Base-by-base conservation (phyloP, 2,888 invertebrate genomes). In the Adela reaumurella region DNA sequence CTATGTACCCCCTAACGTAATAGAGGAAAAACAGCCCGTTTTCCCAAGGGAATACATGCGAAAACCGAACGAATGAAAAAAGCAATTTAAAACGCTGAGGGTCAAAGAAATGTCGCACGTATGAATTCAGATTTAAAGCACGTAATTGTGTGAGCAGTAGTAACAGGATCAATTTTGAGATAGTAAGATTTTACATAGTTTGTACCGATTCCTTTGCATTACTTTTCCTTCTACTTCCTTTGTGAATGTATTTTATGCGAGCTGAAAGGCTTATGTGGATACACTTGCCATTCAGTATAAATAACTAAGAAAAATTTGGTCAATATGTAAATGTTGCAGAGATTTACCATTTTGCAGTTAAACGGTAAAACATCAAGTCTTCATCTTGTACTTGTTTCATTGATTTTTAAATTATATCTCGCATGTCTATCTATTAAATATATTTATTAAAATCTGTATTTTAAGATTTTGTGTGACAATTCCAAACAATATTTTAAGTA, bases 171-270 rank as follows among this genome's bases (percentile, higher is more conserved):
- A 76, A 77, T 78, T 77, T 76, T 65, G 68, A 67, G 78, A 78
- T 74, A 76, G 74, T 68, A 35, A 35, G 35, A 14, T 35, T 35
- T 35, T 35, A 35, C 35, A 35, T 35, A 67, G 66, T 73, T 70
- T 62, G 68, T 70, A 70, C 72, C 68, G 77, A 77, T 76, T 78
- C 74, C 73, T 74, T 72, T 67, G 70, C 76, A 70, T 74, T 77
- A 77, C 76, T 76, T 77, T 35, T 45, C 74, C 76, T 73, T 71
- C 65, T 49, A 49, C 46, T 49, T 71, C 71, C 74, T 71, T 73
- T 76, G 74, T 72, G 66, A 64, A 70, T 67, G 71, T 74, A 72
- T 71, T 76, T 77, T 76, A 73, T 73, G 66, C 63, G 72, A 73
- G 68, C 73, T 70, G 70, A 70, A 70, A 62, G 68, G 72, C 74